phyloP scores from a whole-genome alignment of 2,797 vertebrate species.

The Pagetopsis macropterus region DNA sequence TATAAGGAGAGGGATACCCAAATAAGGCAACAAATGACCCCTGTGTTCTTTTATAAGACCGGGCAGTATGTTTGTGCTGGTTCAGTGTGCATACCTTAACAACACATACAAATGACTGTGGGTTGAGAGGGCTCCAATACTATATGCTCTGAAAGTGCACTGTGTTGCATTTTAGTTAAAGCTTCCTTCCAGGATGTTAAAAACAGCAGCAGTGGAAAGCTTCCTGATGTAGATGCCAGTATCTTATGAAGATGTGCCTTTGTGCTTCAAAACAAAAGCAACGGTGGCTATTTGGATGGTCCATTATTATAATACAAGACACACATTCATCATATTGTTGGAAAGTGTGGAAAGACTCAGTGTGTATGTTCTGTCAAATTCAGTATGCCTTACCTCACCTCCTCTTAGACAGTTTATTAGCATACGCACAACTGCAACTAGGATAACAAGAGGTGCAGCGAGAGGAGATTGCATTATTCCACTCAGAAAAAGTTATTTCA shows the following conservation, averaged over 20 bases:
- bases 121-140: slow-evolving; percentile 37
- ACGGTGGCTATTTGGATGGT: neutral
- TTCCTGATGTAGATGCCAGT: neutral
- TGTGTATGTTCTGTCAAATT: neutral
- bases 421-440: too few relatives aligned
- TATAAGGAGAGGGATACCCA: slow-evolving; percentile 71
- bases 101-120: slow-evolving; percentile 47
- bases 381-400: too few relatives aligned
- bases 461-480: too few relatives aligned
- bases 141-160: slow-evolving; percentile 45
- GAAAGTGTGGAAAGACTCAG: neutral
- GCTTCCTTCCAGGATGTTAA: slow-evolving; percentile 12
- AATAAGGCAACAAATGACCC: slow-evolving; percentile 69
- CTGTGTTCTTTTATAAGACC: slow-evolving; percentile 60
- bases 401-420: too few relatives aligned
- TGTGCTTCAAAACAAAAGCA: slow-evolving; percentile 10
- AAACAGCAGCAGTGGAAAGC: slow-evolving; percentile 19
- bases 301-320: neutral
- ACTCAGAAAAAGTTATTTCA: too few relatives aligned
- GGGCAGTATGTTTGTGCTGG: slow-evolving; percentile 60
- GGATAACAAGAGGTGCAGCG: too few relatives aligned
- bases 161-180: slow-evolving; percentile 23
- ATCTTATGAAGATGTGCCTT: slow-evolving; percentile 1
- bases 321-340: neutral
- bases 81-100: slow-evolving; percentile 41